phyloP scores from a whole-genome alignment of 2,113 vertebrate genomes.

The Scomber colias region DNA sequence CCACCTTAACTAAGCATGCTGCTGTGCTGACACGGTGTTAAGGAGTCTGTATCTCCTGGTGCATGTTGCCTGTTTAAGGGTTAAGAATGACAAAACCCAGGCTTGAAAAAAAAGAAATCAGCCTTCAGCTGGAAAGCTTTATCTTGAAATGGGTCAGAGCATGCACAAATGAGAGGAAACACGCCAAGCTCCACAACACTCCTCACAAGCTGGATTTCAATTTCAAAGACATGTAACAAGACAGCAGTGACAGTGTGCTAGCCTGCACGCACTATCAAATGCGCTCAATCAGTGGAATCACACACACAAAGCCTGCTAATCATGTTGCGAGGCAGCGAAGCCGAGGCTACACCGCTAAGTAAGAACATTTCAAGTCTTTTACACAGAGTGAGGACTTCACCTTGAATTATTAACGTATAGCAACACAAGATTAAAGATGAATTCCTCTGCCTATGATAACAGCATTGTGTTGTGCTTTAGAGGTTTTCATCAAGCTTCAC shows the following conservation, averaged over 20 bases:
- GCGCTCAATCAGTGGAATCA: neutral
- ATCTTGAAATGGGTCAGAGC: slow-evolving; percentile 19
- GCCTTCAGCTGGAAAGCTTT: slow-evolving; percentile 30
- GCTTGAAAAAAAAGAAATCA: neutral
- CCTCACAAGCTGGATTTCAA: neutral
- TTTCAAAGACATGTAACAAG: slow-evolving; percentile 6
- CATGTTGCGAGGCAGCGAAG: neutral
- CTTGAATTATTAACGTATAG: neutral
- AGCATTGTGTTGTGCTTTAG: neutral
- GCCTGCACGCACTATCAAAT: neutral
- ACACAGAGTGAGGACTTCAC: neutral
- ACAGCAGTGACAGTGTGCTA: neutral
- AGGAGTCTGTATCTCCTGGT: no score
- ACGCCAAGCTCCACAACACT: neutral
- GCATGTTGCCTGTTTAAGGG: no score
- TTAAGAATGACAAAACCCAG: slow-evolving; percentile 17
- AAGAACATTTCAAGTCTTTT: neutral
- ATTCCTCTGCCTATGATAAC: neutral
- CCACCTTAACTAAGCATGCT: no score
- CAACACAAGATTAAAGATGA: neutral
- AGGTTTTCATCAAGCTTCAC: neutral
- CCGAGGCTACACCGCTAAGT: neutral
- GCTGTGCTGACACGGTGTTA: no score
- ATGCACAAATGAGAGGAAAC: neutral
- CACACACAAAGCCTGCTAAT: neutral